These are phyloP conservation scores for Lagria hirta DNA, from an alignment of 2,888 invertebrate genomes.

Conservation along the genomic window DNA sequence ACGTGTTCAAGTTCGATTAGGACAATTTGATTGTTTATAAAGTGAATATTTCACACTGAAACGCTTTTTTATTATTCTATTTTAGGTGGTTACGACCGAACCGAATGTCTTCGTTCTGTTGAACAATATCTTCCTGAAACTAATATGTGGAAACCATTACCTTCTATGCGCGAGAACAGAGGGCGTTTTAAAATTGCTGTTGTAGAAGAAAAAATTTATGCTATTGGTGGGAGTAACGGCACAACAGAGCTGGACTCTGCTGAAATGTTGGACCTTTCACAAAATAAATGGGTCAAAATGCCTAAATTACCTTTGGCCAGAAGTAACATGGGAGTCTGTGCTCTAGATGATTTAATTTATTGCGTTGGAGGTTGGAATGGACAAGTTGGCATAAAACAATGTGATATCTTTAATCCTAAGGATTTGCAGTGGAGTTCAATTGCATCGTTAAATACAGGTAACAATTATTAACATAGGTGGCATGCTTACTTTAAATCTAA, in stretches of 20 bases:
- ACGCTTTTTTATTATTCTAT: no score
- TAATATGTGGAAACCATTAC: conserved; percentile 70
- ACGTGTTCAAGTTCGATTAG: conserved; percentile 1
- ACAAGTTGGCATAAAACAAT: conserved; percentile 67
- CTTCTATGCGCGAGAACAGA: conserved; percentile 72
- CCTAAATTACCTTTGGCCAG: conserved; percentile 64
- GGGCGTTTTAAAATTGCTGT: conserved; percentile 79
- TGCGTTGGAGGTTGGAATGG: conserved; percentile 83
- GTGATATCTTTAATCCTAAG: conserved; percentile 69
- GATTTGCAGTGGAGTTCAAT: conserved; percentile 67
- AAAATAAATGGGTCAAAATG: conserved; percentile 52
- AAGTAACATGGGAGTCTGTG: conserved; percentile 70
- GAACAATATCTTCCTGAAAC: conserved; percentile 72
- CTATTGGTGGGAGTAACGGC: conserved; percentile 82
- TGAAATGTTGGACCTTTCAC: conserved; percentile 61
- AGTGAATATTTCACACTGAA: no score
- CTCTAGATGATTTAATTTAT: conserved; percentile 66
- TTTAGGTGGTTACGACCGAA: conserved; percentile 77
- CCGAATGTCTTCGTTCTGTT: conserved; percentile 75
- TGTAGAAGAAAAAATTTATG: conserved; percentile 69
- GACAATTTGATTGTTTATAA: no score
- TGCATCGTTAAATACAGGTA: conserved; percentile 68
- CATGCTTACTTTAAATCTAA: no score
- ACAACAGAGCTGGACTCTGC: conserved; percentile 75
- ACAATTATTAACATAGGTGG: no score